Conservation (phyloP, 1,140 invertebrate genomes). For the Araneus ventricosus region DNA sequence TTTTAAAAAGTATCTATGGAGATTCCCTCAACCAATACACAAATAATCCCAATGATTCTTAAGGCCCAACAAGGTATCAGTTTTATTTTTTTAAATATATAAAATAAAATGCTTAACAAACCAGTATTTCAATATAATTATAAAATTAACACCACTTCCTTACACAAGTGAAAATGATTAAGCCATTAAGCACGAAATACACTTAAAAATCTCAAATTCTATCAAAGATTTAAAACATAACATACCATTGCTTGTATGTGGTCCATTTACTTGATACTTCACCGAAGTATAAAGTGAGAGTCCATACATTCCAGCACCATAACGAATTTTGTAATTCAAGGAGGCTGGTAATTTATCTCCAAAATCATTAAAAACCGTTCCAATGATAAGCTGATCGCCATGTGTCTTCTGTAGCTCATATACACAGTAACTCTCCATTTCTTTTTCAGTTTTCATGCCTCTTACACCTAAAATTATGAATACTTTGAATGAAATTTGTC, state of each 20-base stretch:
- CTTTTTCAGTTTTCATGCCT: neutral
- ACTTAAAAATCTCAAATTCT: too few relatives aligned
- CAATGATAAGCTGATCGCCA: neutral
- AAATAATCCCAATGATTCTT: too few relatives aligned
- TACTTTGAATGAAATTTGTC: neutral
- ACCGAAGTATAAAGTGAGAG: neutral
- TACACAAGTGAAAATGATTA: too few relatives aligned
- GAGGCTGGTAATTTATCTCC: neutral
- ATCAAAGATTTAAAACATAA: neutral
- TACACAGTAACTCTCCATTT: slow-evolving; percentile 27
- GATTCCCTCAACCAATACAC: too few relatives aligned
- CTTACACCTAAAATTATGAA: slow-evolving; percentile 6
- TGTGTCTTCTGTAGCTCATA: neutral
- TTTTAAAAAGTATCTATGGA: too few relatives aligned
- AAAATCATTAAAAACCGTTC: slow-evolving; percentile 60
- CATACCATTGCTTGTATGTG: neutral
- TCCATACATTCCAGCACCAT: neutral
- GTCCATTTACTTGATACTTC: slow-evolving; percentile 60
- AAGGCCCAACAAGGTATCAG: too few relatives aligned
- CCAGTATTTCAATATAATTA: too few relatives aligned
- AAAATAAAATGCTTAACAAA: too few relatives aligned
- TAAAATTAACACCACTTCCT: too few relatives aligned
- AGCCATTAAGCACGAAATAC: too few relatives aligned
- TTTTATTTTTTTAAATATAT: too few relatives aligned
- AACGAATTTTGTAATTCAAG: slow-evolving; percentile 63